Conservation (phyloP, 2,797 vertebrate genomes). For the Steatocranus sp. region DNA sequence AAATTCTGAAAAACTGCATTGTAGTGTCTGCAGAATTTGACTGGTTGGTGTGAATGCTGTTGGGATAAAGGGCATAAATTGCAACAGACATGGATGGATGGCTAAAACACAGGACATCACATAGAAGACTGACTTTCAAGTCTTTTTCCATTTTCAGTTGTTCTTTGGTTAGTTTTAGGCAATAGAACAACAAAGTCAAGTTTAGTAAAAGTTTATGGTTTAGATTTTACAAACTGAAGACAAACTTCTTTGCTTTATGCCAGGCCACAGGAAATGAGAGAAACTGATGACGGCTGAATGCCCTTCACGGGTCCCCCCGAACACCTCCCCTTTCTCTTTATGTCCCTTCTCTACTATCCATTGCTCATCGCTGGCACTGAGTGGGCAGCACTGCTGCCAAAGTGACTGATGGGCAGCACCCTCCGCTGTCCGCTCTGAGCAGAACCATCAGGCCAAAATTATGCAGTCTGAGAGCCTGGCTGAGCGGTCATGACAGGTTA, state of each 20-base stretch:
- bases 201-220: background rate
- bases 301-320: background rate
- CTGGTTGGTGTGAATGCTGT: background rate
- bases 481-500: constrained; percentile 28
- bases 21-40: background rate
- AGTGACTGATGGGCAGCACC: constrained; percentile 34
- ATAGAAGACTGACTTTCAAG: background rate
- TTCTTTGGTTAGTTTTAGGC: background rate
- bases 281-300: background rate
- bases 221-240: background rate
- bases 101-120: background rate
- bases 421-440: background rate
- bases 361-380: background rate
- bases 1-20: background rate
- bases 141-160: background rate
- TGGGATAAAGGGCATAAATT: background rate
- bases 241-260: background rate
- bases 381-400: background rate
- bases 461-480: constrained; percentile 4
- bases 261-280: background rate
- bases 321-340: background rate
- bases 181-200: background rate
- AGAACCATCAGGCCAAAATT: constrained; percentile 4
- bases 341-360: background rate
- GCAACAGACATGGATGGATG: background rate